Base-by-base conservation (phyloP, 2,113 vertebrate genomes). In the Serilophus lunatus region DNA sequence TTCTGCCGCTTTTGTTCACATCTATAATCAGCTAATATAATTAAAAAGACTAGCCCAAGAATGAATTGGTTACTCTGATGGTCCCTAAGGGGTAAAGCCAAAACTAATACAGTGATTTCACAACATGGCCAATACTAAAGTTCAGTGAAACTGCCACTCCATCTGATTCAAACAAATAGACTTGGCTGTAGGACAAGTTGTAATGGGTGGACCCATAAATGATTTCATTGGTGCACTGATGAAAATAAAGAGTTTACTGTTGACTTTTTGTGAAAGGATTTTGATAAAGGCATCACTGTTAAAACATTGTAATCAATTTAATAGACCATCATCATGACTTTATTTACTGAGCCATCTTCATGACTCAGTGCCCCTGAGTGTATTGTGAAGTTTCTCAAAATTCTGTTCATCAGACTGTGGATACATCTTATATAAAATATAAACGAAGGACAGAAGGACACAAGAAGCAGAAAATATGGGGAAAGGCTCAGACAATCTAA, bases 1-100 rank as follows among this genome's bases (percentile, higher is more conserved):
- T 92, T 92, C 50, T 86, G 60, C 59, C 76, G 50, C 90, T 95
- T 93, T 70, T 86, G 35, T 49, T 96, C 76, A 59, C 18, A 42
- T 83, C 64, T 78, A 63, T 81, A 78, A 75, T 50, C 42, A 78
- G 33, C 20, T 86, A 88, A 94, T 68, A 69, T 56, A 87, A 86
- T 74, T 74, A 40, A 86, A 83, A 81, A 63, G 35, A 70, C 54
- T 33, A 51, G 18, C 16, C 26, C 31, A 68, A 64, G 50, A 87
- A 68, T 49, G 25, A 79, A 82, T 22, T 54, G 44, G 44, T 72
- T 82, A 25, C 36, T 76, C 36, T 68, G 45, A 51, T 26, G 19
- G 28, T 76, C 17, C 28, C 36, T 61, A 35, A 68, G 28, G 40
- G 36, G 61, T 18, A 22, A 65, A 90, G n/a, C 40, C 59, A 53